These are phyloP conservation scores for Amphipyra tragopoginis DNA, from an alignment of 2,888 invertebrate species.

Conservation along the genomic window DNA sequence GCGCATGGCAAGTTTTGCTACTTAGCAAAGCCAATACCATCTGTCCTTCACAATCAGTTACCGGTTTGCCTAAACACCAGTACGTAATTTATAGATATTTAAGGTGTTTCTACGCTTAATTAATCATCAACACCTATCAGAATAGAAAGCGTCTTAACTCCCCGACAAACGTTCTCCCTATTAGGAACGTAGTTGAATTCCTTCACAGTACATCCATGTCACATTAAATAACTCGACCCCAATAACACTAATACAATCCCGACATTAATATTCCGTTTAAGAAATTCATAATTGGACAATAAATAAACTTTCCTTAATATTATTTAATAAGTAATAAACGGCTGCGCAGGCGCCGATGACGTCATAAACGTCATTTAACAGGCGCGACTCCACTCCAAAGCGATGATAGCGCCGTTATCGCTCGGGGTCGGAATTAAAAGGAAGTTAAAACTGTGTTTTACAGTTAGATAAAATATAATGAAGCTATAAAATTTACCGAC, in stretches of 20 bases:
- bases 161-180: constrained; percentile 20
- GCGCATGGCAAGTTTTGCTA: too few relatives aligned
- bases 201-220: constrained; percentile 23
- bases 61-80: too few relatives aligned
- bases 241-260: constrained; percentile 29
- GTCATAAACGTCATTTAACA: constrained; percentile 47
- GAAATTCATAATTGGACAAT: constrained; percentile 48
- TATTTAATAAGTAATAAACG: constrained; percentile 49
- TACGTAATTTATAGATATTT: background rate
- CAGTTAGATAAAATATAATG: constrained; percentile 58
- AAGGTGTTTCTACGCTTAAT: constrained; percentile 17
- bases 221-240: constrained; percentile 29
- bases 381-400: constrained; percentile 29
- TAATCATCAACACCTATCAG: constrained; percentile 15
- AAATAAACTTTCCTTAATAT: constrained; percentile 51
- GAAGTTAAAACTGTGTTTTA: constrained; percentile 54
- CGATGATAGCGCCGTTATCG: constrained; percentile 31
- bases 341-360: constrained; percentile 51
- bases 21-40: too few relatives aligned
- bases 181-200: constrained; percentile 8
- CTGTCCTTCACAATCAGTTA: too few relatives aligned
- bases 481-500: constrained; percentile 47
- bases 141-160: constrained; percentile 31
- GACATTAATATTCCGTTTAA: constrained; percentile 38
- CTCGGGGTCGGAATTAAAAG: constrained; percentile 39